phyloP scores from a whole-genome alignment of 1,140 invertebrate species.

The Drosophila elegans region DNA sequence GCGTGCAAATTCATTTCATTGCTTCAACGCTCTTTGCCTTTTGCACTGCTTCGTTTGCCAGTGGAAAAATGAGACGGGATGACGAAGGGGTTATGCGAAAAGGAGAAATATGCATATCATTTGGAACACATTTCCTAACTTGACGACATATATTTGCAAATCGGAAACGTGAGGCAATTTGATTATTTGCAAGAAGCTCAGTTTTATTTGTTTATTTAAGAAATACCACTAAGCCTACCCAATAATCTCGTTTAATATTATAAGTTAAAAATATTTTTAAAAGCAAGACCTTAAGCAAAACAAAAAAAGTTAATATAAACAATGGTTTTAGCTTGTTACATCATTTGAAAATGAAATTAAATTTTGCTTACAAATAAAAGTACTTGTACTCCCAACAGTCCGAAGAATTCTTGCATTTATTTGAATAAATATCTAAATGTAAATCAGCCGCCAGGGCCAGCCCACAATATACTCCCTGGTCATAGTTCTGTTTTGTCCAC shows the following conservation, averaged over 20 bases:
- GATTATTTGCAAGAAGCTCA: conserved; percentile 4
- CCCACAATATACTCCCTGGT: conserved; percentile 1
- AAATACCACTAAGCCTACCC: not conserved
- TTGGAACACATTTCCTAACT: conserved; percentile 27
- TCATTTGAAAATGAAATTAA: not conserved
- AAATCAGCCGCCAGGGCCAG: conserved; percentile 14
- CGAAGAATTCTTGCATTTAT: not conserved
- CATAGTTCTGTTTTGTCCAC: conserved; percentile 11
- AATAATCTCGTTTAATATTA: not conserved
- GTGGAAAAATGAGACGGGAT: conserved; percentile 3
- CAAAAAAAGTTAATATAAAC: too few relatives aligned
- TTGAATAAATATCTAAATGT: conserved; percentile 26
- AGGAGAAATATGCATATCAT: conserved; percentile 30
- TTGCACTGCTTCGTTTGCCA: conserved; percentile 15
- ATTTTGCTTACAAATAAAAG: not conserved
- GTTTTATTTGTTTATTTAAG: not conserved
- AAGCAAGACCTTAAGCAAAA: too few relatives aligned
- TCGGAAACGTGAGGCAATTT: conserved; percentile 12
- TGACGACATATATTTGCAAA: conserved; percentile 40
- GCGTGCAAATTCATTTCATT: conserved; percentile 83
- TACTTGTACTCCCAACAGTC: too few relatives aligned
- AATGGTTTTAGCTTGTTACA: too few relatives aligned
- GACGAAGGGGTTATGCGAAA: conserved; percentile 34
- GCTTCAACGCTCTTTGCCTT: conserved; percentile 69
- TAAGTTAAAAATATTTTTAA: too few relatives aligned